Conservation (phyloP, 2,113 vertebrate genomes). For the Ciconia stormi region DNA sequence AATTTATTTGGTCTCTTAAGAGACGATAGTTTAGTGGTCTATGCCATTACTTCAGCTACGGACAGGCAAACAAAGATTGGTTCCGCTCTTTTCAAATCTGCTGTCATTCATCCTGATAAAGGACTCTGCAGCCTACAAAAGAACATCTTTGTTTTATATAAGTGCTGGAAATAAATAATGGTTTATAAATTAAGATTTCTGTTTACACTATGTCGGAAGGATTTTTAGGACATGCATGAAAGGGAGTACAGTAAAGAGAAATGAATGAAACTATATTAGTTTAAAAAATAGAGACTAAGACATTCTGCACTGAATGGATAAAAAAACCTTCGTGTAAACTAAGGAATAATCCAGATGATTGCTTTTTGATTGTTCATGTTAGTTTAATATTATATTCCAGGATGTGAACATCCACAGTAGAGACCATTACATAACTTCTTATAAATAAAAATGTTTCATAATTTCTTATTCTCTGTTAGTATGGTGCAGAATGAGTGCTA, state of each 20-base stretch:
- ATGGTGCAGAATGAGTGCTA: fast-evolving
- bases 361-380: neutral
- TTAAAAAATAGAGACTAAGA: neutral
- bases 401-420: neutral
- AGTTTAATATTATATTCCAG: neutral
- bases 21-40: constrained; percentile 4
- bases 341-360: neutral
- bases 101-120: neutral
- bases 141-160: constrained; percentile 3
- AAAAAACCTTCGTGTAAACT: neutral
- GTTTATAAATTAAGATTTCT: neutral
- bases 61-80: constrained; percentile 37
- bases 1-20: constrained; percentile 45
- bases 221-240: neutral
- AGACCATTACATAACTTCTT: neutral
- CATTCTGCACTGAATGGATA: neutral
- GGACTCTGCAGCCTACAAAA: neutral
- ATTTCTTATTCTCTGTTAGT: neutral
- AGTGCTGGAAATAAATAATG: neutral
- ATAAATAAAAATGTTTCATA: neutral
- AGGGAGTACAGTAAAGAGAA: neutral
- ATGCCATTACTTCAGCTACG: constrained; percentile 2
- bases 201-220: neutral
- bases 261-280: neutral
- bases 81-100: neutral